Evolutionary conservation across 2,113 vertebrate species (phyloP).

Genomic region (rat (Rattus norvegicus)): GRCr8 NC_086035.1:40822001-40822500

Average conservation of each 20-base stretch:
- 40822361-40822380: background rate
- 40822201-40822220: background rate
- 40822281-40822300: conserved; percentile 14
- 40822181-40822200: background rate
- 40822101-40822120: background rate
- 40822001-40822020: background rate
- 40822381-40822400: background rate
- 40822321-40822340: background rate
- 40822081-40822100: background rate
- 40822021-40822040: background rate
- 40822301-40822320: conserved; percentile 22
- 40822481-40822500: background rate
- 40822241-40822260: background rate
- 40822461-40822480: background rate
- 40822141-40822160: background rate
- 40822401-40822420: background rate
- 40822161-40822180: background rate
- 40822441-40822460: background rate
- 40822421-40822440: background rate
- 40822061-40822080: background rate
- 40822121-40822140: background rate
- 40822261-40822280: background rate
- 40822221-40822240: background rate
- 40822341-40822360: background rate
- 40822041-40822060: background rate